Base-by-base conservation (phyloP, 2,797 vertebrate genomes). In the Sebastes matsubarae region DNA sequence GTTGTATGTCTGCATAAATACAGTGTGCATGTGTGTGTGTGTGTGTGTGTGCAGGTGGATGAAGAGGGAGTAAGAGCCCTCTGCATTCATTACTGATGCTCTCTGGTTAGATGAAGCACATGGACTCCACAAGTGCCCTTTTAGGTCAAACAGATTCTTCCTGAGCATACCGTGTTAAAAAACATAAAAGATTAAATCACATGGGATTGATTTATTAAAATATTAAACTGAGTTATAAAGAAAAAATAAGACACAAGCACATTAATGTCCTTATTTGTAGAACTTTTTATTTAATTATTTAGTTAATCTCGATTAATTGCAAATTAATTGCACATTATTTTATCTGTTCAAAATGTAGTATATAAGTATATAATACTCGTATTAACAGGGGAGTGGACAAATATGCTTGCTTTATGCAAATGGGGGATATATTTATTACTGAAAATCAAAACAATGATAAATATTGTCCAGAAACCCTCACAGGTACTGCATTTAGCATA, bases 81-180 rank as follows among this genome's bases (percentile, higher is more conserved):
- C 20, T 75, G n/a, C 12, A 2, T 68, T 74, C 13, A 78, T 83
- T 69, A 72, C 32, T 69, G 59, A 68, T 54, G 63, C 58, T 29
- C 64, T 46, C 16, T 24, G 12, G 66, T n/a, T 65, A 38, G 13
- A 59, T 60, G 55, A 61, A 65, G 66, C 66, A 64, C 1, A 1
- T 18, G 14, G 20, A 61, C 22, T 38, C 36, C 13, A 54, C 24
- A 50, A 4, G 27, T 42, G 13, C 5, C 10, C 5, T 18, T 18
- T 27, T 10, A 4, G 38, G 61, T 69, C 70, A 65, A 58, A 65
- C 25, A 74, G 22, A 69, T 24, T 9, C 24, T 16, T 81, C 9
- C 27, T 29, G 64, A 68, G 18, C 57, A 58, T 11, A 18, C 11
- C 2, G 2, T 46, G 14, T n/a, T 24, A 27, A 55, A 64, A 14